phyloP scores from a whole-genome alignment of 1,140 invertebrate genomes.

The Drosophila elegans region DNA sequence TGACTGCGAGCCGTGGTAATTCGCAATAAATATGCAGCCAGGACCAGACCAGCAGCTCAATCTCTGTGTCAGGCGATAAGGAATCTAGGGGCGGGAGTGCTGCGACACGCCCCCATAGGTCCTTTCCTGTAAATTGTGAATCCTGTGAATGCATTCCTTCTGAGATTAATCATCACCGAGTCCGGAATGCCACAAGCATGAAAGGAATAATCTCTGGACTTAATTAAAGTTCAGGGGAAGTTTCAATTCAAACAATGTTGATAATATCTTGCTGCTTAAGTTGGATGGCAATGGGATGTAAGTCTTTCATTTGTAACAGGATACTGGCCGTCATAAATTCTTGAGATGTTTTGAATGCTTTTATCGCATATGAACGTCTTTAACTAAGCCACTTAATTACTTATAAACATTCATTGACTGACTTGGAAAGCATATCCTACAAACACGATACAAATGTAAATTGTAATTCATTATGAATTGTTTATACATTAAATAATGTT shows the following conservation, averaged over 20 bases:
- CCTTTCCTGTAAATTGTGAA: not conserved
- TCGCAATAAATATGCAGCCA: conserved; percentile 80
- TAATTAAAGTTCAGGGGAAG: conserved; percentile 23
- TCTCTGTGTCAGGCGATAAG: conserved; percentile 2
- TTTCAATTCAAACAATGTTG: conserved; percentile 15
- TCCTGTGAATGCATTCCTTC: conserved; percentile 28
- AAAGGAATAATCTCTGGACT: conserved; percentile 20
- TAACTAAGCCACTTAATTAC: conserved; percentile 1
- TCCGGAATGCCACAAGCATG: conserved; percentile 16
- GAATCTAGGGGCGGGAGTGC: not conserved
- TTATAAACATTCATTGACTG: conserved; percentile 4
- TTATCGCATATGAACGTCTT: no score
- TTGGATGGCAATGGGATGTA: not conserved
- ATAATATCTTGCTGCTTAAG: conserved; percentile 24
- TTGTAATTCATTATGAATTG: no score
- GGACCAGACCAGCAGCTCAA: conserved; percentile 11
- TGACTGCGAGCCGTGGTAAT: conserved; percentile 57
- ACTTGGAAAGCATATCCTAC: no score
- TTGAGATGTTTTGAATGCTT: not conserved
- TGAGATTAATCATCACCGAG: conserved; percentile 19
- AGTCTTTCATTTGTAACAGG: not conserved
- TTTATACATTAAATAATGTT: no score
- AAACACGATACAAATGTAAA: no score
- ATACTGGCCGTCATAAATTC: not conserved
- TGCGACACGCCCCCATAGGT: not conserved